These are phyloP conservation scores for Plebejus melissa DNA, from an alignment of 2,888 invertebrate genomes.

Conservation along the genomic window DNA sequence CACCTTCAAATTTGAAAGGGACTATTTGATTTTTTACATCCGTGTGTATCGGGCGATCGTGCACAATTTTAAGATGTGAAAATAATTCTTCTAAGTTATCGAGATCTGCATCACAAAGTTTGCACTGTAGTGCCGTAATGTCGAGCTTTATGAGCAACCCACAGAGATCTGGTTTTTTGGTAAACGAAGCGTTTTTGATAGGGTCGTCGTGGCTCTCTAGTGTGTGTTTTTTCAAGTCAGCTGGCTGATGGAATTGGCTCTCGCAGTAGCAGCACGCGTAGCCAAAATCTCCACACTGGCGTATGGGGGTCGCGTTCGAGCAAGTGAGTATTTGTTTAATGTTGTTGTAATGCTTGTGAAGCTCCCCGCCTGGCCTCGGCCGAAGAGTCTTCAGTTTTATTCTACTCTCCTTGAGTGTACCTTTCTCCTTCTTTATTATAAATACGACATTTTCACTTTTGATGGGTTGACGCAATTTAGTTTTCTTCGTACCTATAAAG, in stretches of 20 bases:
- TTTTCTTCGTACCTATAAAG: slow-evolving; percentile 33
- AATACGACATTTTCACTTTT: slow-evolving; percentile 30
- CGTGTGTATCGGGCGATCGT: slow-evolving; percentile 50
- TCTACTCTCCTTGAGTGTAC: slow-evolving; percentile 28
- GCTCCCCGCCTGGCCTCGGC: slow-evolving; percentile 36
- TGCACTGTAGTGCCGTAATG: slow-evolving; percentile 44
- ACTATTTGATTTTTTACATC: slow-evolving; percentile 60
- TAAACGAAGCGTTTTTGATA: slow-evolving; percentile 43
- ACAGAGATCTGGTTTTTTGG: slow-evolving; percentile 45
- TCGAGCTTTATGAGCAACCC: slow-evolving; percentile 50
- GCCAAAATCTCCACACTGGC: slow-evolving; percentile 46
- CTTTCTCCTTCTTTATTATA: slow-evolving; percentile 30
- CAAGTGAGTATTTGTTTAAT: slow-evolving; percentile 45
- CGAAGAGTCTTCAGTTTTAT: slow-evolving; percentile 35
- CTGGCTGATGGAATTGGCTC: slow-evolving; percentile 42
- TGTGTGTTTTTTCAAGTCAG: slow-evolving; percentile 49
- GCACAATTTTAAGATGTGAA: slow-evolving; percentile 50
- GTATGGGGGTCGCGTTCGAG: slow-evolving; percentile 55
- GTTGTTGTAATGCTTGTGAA: slow-evolving; percentile 48
- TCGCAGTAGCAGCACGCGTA: slow-evolving; percentile 50
- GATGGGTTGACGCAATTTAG: slow-evolving; percentile 27
- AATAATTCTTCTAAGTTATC: slow-evolving; percentile 48
- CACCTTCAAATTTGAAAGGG: slow-evolving; percentile 43
- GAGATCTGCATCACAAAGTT: slow-evolving; percentile 46
- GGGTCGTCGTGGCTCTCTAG: slow-evolving; percentile 40